Evolutionary conservation across 2,797 vertebrate genomes (phyloP).

Genomic region (Monodelphis domestica): DNA sequence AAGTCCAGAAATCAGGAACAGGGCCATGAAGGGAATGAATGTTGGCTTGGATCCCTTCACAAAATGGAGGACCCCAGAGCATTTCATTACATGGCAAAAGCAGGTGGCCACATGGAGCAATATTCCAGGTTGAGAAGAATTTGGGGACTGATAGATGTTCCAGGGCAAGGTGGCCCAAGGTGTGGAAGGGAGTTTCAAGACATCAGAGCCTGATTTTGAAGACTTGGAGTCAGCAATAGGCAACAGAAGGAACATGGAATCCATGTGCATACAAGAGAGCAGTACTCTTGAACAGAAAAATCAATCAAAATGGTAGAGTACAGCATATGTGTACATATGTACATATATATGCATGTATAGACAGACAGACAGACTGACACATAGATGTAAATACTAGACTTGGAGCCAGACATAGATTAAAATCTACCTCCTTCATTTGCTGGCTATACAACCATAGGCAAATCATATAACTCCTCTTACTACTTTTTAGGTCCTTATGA

Average conservation of each 20-base stretch:
- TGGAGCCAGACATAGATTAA: background rate
- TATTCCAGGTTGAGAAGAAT: background rate
- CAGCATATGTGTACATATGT: too few relatives aligned
- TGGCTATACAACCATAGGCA: background rate
- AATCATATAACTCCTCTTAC: background rate
- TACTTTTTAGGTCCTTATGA: too few relatives aligned
- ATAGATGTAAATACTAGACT: too few relatives aligned
- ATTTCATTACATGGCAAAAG: background rate
- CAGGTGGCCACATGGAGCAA: background rate
- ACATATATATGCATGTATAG: too few relatives aligned
- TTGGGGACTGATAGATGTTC: background rate
- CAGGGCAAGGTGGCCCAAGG: background rate
- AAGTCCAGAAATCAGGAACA: background rate
- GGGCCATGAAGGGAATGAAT: background rate
- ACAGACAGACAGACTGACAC: too few relatives aligned
- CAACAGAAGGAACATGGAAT: background rate
- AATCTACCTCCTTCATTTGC: background rate
- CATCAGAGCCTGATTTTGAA: background rate
- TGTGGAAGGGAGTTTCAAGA: background rate
- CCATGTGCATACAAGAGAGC: background rate
- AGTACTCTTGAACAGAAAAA: background rate
- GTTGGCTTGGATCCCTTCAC: background rate
- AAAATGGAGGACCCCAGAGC: background rate
- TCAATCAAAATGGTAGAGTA: background rate
- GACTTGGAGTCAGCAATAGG: background rate